Conservation (phyloP, 2,797 vertebrate genomes). For the Sebastes dallii region DNA sequence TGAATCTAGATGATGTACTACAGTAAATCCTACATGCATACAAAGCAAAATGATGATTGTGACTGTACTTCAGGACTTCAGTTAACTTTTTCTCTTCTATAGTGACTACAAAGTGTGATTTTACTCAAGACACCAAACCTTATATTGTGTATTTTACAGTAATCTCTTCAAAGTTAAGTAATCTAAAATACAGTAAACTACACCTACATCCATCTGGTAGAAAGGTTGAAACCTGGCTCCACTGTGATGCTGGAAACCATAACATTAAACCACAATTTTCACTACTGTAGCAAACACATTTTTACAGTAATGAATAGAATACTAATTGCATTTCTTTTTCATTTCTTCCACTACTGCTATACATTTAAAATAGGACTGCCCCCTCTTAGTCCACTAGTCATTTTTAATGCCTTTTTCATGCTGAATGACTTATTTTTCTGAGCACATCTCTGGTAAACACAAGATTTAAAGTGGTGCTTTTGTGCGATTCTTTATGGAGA, state of each 20-base stretch:
- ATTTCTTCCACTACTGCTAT: too few species aligned
- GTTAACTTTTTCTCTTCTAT: not conserved
- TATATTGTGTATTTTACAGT: accelerated
- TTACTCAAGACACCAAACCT: not conserved
- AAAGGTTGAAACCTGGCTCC: too few species aligned
- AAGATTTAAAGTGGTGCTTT: too few species aligned
- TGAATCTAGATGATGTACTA: not conserved
- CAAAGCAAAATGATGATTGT: accelerated
- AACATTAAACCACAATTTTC: not conserved
- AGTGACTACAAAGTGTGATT: accelerated
- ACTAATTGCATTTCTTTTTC: too few species aligned
- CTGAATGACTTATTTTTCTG: too few species aligned
- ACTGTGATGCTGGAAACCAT: too few species aligned
- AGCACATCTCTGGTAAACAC: too few species aligned
- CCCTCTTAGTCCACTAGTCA: accelerated
- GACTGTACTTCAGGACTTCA: not conserved
- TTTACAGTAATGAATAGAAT: too few species aligned
- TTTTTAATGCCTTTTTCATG: too few species aligned
- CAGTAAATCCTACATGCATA: not conserved
- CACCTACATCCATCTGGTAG: not conserved
- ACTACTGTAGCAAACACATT: not conserved
- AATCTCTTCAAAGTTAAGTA: not conserved
- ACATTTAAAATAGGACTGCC: too few species aligned
- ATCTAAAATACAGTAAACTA: too few species aligned
- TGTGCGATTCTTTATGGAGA: too few species aligned